Evolutionary conservation across 2,888 invertebrate genomes (phyloP), one percentile per base, ranked within the genome.

Genomic region (Stenodema calcarata): DNA sequence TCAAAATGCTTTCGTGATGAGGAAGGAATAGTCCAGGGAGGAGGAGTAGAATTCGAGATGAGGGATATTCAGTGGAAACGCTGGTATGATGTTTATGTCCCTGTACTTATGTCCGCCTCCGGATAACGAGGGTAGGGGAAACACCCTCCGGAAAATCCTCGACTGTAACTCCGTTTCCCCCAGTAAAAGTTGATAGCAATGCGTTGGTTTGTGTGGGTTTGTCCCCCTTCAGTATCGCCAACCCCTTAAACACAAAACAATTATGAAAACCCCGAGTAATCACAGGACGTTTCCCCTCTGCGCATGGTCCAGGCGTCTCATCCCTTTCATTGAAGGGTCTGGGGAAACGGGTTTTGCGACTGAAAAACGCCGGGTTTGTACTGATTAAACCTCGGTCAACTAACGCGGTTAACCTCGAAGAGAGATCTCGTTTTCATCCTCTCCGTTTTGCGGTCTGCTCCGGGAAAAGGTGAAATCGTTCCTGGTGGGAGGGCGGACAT

Each of bases 301-400:
- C n/a, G 50, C 62, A 23, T 23, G 23, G 62, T 9, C 62, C 23
- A 7, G 35, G 23, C 62, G 23, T 62, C 62, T 23, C 23, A 23
- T 23, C 62, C 62, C 23, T 62, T 23, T 23, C 62, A 18, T 9
- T 11, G n/a, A n/a, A n/a, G n/a, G n/a, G 47, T 47, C 35, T 35
- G 35, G 62, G 62, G 23, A 4, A 23, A 62, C 62, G 62, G 62
- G 62, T 62, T 62, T 62, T 62, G 62, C 62, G 62, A 27, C 62
- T 7, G 62, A 23, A 62, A 62, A 35, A 62, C 23, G 11, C 62
- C 4, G 23, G 62, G 62, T 23, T 50, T 62, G 62, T 62, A 62
- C 62, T 62, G 62, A 62, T 62, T 62, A 62, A 62, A 62, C 62
- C 62, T 62, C 62, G 62, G 62, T 62, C 62, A 62, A 62, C 62